Percentiles rank a stretch among this genome's conserved stretches.
Evolutionary conservation across 2,888 invertebrate genomes (phyloP).

Genomic region (Sepioteuthis lessoniana): DNA sequence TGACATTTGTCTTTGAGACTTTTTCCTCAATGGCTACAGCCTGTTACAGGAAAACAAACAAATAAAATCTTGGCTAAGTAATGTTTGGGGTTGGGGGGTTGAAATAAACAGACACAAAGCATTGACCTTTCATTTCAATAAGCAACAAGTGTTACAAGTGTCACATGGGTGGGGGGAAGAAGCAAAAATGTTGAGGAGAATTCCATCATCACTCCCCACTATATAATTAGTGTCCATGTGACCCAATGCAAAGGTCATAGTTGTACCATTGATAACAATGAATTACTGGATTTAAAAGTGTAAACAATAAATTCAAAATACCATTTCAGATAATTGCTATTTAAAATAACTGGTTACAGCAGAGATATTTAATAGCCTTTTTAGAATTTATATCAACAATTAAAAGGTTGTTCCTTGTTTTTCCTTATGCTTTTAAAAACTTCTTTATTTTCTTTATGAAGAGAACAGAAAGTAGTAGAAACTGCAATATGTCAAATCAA

Average conservation of each 20-base stretch:
- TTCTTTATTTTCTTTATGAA: not conserved
- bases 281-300: not conserved
- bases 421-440: not conserved
- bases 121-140: slow-evolving; percentile 4
- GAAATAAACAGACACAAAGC: not conserved
- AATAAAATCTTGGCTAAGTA: not conserved
- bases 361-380: not conserved
- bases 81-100: not conserved
- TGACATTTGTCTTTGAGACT: too few relatives aligned
- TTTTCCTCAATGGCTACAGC: not conserved
- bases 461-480: too few relatives aligned
- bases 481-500: too few relatives aligned
- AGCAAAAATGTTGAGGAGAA: too few relatives aligned
- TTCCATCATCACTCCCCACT: not conserved
- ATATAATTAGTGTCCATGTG: not conserved
- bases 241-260: not conserved
- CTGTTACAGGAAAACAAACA: slow-evolving; percentile 2
- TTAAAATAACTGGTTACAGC: not conserved
- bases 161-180: not conserved
- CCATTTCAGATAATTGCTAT: not conserved
- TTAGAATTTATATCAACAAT: not conserved
- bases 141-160: slow-evolving; percentile 17
- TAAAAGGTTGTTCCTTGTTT: too few relatives aligned
- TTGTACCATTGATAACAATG: not conserved
- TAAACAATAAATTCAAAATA: not conserved